These are phyloP conservation scores for Serinus canaria DNA, from an alignment of 2,113 vertebrate genomes.

Conservation along the genomic window DNA sequence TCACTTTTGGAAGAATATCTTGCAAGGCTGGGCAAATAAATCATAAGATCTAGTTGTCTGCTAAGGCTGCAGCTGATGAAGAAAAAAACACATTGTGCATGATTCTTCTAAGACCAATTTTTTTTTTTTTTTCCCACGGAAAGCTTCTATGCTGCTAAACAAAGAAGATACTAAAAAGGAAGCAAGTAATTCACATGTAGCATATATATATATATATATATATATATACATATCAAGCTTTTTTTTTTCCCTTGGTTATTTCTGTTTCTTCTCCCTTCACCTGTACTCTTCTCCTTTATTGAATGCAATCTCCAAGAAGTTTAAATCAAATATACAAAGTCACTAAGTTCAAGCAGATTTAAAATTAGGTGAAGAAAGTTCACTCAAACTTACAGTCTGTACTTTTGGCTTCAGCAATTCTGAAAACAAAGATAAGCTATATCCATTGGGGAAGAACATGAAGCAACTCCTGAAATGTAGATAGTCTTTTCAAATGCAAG, in stretches of 20 bases:
- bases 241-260: not conserved
- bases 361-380: slow-evolving; percentile 59
- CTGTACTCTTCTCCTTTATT: not conserved
- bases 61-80: not conserved
- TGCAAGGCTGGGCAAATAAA: slow-evolving; percentile 18
- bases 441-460: not conserved
- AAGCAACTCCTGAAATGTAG: not conserved
- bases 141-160: not conserved
- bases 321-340: slow-evolving; percentile 45
- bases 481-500: not conserved
- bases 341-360: slow-evolving; percentile 44
- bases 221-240: not conserved
- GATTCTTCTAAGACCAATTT: not conserved
- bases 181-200: not conserved
- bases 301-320: slow-evolving; percentile 42
- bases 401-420: slow-evolving; percentile 31
- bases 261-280: slow-evolving; percentile 6
- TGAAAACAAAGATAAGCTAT: slow-evolving; percentile 13
- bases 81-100: not conserved
- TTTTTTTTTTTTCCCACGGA: not conserved
- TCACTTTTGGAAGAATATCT: not conserved
- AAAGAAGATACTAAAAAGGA: not conserved
- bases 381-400: not conserved
- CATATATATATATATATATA: not conserved
- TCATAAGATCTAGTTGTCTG: not conserved